Evolutionary conservation across 53 echinoderm and acorn worm species (phyloP), one percentile per base, ranked within the genome.

Genomic region (Paracentrotus lividus): DNA sequence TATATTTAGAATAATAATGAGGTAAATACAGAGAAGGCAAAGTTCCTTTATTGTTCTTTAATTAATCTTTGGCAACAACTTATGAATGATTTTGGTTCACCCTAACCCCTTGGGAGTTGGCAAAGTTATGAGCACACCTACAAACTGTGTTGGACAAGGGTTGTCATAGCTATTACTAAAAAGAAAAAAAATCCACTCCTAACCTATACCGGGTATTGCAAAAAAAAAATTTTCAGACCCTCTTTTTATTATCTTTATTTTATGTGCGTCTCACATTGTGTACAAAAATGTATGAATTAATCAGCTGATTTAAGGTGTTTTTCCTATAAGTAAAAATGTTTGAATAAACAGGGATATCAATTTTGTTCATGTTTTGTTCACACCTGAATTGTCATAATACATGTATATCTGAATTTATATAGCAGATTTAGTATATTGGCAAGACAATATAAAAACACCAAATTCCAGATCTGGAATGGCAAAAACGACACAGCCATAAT

Each of bases 11-110:
- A 18, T 34, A 40, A 72, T 20, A 72, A 72, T 72, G 72, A 72
- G 72, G 72, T 72, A 72, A 18, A 61, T 61, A 57, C 20, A 32
- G 38, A 16, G 40, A 72, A 72, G 72, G 72, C 72, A 72, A 32
- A 72, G 2, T 8, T 26, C 26, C 15, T 5, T 77, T 44, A 47
- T 81, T 81, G 81, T 81, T 81, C n/a, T n/a, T 10, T 81, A 81
- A 81, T 47, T 45, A 81, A 27, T 81, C 81, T 81, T 81, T 81
- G 81, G 81, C 81, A 45, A 44, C 81, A 81, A 49, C 16, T 3
- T 26, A 78, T 26, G 26, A 27, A 81, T 26, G 81, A 47, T n/a
- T 14, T 20, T 15, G 16, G 20, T 67, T 13, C 72, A 36, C 18
- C 32, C 9, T 40, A 38, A 38, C 5, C 38, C 72, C 72, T 20